Evolutionary conservation across 2,888 invertebrate genomes (phyloP).

Genomic region (Acrobasis consociella): DNA sequence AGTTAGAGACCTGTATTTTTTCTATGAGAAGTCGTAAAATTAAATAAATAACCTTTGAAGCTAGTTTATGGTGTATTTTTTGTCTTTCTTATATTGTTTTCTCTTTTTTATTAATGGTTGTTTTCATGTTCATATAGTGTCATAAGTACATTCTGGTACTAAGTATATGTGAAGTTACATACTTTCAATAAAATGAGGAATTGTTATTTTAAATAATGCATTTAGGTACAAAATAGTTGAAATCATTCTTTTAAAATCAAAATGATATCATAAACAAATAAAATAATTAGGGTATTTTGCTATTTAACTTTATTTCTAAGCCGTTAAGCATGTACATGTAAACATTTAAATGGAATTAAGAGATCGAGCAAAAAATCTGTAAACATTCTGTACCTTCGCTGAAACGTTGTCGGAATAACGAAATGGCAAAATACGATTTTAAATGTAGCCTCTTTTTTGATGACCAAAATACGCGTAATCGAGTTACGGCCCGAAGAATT

Average conservation of each 20-base stretch:
- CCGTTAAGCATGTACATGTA: neutral
- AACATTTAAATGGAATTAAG: slow-evolving; percentile 14
- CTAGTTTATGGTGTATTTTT: neutral
- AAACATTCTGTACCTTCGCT: neutral
- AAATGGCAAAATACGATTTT: slow-evolving; percentile 8
- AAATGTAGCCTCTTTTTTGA: slow-evolving; percentile 23
- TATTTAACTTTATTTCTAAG: neutral
- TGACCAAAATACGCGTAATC: slow-evolving; percentile 30
- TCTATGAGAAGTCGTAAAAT: neutral
- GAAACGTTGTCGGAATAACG: slow-evolving; percentile 3
- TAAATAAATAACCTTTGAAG: neutral
- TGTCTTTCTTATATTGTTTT: too few relatives aligned
- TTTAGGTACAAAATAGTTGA: neutral
- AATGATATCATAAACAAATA: too few relatives aligned
- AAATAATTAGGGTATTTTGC: neutral
- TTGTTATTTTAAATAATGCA: too few relatives aligned
- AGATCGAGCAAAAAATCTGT: neutral
- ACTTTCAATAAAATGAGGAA: too few relatives aligned
- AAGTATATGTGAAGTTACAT: too few relatives aligned
- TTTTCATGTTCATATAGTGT: too few relatives aligned
- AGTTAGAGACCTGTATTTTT: neutral
- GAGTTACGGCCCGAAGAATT: slow-evolving; percentile 34
- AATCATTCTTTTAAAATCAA: neutral
- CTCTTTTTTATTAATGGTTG: too few relatives aligned
- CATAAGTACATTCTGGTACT: too few relatives aligned